Evolutionary conservation across 1,140 invertebrate genomes (phyloP).

Genomic region (Drosophila varians): DNA sequence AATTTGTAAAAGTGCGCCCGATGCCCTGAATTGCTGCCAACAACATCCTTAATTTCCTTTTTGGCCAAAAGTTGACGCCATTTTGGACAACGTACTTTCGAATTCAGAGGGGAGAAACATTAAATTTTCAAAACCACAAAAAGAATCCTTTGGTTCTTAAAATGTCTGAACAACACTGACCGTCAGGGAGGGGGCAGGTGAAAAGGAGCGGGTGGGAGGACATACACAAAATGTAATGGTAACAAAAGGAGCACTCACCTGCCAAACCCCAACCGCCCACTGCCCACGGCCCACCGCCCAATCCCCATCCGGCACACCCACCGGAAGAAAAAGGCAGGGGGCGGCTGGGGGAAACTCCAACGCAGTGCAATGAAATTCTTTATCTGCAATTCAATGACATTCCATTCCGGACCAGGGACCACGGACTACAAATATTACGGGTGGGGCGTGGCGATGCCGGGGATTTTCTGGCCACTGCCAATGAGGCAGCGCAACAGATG

Average conservation of each 20-base stretch:
- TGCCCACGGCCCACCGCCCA: neutral
- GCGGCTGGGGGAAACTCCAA: conserved; percentile 58
- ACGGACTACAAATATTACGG: neutral
- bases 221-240: neutral
- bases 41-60: conserved; percentile 1
- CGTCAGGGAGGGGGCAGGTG: conserved; percentile 4
- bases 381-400: conserved; percentile 80
- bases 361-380: conserved; percentile 78
- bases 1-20: no score
- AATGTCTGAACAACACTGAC: conserved; percentile 71
- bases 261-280: neutral
- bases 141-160: conserved; percentile 77
- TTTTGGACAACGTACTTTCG: conserved; percentile 51
- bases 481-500: conserved; percentile 62
- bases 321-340: neutral
- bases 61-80: conserved; percentile 40
- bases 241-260: conserved; percentile 29
- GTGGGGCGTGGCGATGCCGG: conserved; percentile 49
- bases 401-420: conserved; percentile 49
- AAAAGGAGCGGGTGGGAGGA: neutral
- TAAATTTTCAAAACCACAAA: conserved; percentile 69
- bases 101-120: conserved; percentile 33
- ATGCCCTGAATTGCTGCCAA: neutral
- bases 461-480: conserved; percentile 33
- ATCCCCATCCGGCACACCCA: neutral